Base-by-base conservation (phyloP, 2,888 invertebrate species). In the Blera fallax region DNA sequence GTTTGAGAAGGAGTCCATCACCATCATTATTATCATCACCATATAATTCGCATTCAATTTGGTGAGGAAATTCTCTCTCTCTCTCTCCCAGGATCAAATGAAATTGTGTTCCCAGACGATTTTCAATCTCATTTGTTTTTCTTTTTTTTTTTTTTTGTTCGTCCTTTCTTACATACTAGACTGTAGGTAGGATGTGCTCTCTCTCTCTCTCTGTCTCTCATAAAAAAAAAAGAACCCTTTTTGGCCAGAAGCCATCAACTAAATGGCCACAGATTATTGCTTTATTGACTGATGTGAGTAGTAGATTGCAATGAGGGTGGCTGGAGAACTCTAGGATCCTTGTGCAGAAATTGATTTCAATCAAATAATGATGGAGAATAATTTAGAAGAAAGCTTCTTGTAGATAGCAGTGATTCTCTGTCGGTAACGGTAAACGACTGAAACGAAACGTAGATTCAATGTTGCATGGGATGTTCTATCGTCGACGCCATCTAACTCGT, bases 181-280 rank as follows among this genome's bases (percentile, higher is more conserved):
- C n/a, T n/a, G n/a, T n/a, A n/a, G n/a, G n/a, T 8, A 11, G 50
- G 34, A 32, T 65, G 32, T 50, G 21, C 21, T 24, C 67, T 32
- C 10, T 40, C 67, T 54, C 54, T 45, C 32, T 27, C n/a, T n/a
- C n/a, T n/a, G n/a, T n/a, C n/a, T n/a, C n/a, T n/a, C n/a, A n/a
- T n/a, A n/a, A n/a, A n/a, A n/a, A n/a, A n/a, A n/a, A 21, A 45
- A 67, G 56, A 87, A 79, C 79, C 83, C 83, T 70, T 83, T 80
- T 87, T 80, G 87, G 87, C 87, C 65, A 82, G 73, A 80, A 87
- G 87, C 87, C 79, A 87, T 87, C 87, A 87, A 52, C 87, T 87
- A 87, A 87, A 87, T 87, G 87, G 87, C 87, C 76, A 87, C 87
- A 82, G 87, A 87, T 87, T 83, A 87, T 87, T 83, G 80, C 87